Conservation (phyloP, 2,113 vertebrate genomes). For the Pluvialis apricaria region DNA sequence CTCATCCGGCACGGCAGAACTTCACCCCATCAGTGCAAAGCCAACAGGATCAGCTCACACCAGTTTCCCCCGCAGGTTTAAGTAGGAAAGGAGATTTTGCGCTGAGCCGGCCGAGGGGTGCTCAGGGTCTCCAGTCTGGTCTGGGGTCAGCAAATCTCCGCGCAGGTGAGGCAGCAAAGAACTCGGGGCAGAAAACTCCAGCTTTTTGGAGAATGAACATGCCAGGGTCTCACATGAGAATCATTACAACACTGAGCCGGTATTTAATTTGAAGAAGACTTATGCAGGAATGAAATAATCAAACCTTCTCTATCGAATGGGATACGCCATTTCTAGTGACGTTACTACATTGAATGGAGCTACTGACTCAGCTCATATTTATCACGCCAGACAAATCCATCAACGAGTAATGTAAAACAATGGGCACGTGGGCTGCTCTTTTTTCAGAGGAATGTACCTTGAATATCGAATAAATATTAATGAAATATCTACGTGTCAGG, state of each 20-base stretch:
- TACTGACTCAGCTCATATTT: neutral
- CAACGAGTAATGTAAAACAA: neutral
- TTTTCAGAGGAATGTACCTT: neutral
- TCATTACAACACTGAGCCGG: neutral
- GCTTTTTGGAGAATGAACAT: neutral
- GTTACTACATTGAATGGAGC: neutral
- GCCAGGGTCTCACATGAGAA: neutral
- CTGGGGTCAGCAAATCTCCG: neutral
- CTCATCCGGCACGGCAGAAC: neutral
- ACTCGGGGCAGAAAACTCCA: neutral
- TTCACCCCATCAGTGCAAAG: neutral
- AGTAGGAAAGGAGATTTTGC: neutral
- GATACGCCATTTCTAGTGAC: neutral
- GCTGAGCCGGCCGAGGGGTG: neutral
- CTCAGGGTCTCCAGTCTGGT: neutral
- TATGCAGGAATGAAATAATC: neutral
- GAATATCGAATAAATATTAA: neutral
- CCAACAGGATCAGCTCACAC: neutral
- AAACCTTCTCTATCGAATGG: neutral
- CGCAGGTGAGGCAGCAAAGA: neutral
- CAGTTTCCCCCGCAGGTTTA: neutral
- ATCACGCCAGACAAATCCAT: neutral
- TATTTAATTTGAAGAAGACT: neutral
- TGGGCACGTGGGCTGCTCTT: neutral
- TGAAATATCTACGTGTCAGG: neutral